Base-by-base conservation (phyloP, 2,113 vertebrate species). In the Microtus richardsoni region DNA sequence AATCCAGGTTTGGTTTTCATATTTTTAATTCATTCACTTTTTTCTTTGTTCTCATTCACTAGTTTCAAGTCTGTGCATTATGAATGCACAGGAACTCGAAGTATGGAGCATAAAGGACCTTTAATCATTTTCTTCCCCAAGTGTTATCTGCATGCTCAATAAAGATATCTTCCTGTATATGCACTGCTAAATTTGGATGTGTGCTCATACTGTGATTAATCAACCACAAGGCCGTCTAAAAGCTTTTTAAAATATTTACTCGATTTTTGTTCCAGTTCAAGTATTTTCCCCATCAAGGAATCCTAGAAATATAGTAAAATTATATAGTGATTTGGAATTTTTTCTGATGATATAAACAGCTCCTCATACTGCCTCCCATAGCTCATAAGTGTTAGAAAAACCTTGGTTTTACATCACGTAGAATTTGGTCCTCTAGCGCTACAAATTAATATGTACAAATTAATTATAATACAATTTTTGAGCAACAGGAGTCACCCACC, bases 121-220 rank as follows among this genome's bases (percentile, higher is more conserved):
- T 91, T 79, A 86, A 62, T 79, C 3, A 7, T 19, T 89, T 62
- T 79, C 16, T 0, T 89, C 39, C 52, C 9, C 84, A 82, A 85
- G 36, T 80, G 70, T 16, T 90, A 47, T n/a, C 39, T 75, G 17
- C n/a, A 70, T 49, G 36, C 24, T 54, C n/a, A 93, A 86, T 80
- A 87, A 91, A 95, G 92, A 66, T 14, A 73, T 71, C 44, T 93
- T 78, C 24, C n/a, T 84, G 3, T 74, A 60, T 52, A 90, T n/a
- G 71, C 4, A 85, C 1, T 54, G 41, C 70, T 90, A 47, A 71
- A 93, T 87, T 85, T 36, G 68, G 91, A 86, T 36, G 62, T 87
- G 49, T 93, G 36, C 80, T 92, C 75, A 85, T 73, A 41, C 85
- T 91, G 33, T 68, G 44, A 94, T 80, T 70, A 91, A 95, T 92